Base-by-base conservation (phyloP, 2,113 vertebrate species). In the Rhea pennata region DNA sequence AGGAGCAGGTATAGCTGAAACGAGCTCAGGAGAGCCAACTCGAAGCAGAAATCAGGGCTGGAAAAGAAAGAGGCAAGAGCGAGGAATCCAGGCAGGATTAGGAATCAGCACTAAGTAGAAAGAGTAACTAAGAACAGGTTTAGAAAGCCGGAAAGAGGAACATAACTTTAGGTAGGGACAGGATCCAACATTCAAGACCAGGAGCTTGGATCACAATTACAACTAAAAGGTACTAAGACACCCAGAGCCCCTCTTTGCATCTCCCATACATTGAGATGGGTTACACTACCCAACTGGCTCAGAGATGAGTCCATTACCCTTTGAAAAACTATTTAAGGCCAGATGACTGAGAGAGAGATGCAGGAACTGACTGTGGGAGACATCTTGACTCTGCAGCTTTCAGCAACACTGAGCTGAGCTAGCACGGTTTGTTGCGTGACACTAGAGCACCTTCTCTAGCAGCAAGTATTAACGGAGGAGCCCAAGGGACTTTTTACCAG, bases 101-200 rank as follows among this genome's bases (percentile, higher is more conserved):
- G n/a, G 33, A 92, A 42, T 39, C 22, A 67, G 39, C 26, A 50
- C 26, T 62, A 31, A n/a, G 66, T 8, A 66, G 36, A 29, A 93
- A 73, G 48, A 78, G 26, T 33, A 94, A 88, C 21, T 54, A 71
- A 46, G 46, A 84, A 19, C 62, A 78, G 39, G 59, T 69, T 62
- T 84, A 81, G 61, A 89, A 90, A 95, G 59, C 36, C 77, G 84
- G 65, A 95, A 81, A 89, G 13, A 82, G n/a, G 42, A 67, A 91
- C 31, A 39, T 23, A 19, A 78, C 84, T 87, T 92, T 78, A 51
- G 48, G 15, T 24, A 64, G 33, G 69, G 46, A 71, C 22, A 71
- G 27, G 48, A 97, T 64, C 9, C 46, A 77, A 66, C 6, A 31
- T 26, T 64, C 23, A 54, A 51, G 15, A 79, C 40, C 33, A 67